Percentiles rank a stretch among this genome's conserved stretches.
These are phyloP conservation scores for Chrysolina haemoptera DNA, from an alignment of 2,888 invertebrate genomes.

Conservation along the genomic window DNA sequence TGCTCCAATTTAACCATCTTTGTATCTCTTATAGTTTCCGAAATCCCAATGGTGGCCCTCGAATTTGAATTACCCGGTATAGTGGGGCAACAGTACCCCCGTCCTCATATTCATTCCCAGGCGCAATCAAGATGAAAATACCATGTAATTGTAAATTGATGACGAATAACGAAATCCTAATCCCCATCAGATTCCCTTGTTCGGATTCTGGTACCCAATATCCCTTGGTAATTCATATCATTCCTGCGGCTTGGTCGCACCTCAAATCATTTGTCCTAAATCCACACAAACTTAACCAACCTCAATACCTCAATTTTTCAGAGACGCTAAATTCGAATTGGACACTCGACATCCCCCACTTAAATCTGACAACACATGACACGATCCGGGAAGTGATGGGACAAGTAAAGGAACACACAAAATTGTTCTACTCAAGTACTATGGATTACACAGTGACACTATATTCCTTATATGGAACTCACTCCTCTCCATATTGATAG, in stretches of 20 bases:
- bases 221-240: slow-evolving; percentile 23
- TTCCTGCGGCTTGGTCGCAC: slow-evolving; percentile 40
- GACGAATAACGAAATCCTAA: too few species aligned
- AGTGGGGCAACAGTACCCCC: too few species aligned
- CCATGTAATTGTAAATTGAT: slow-evolving; percentile 42
- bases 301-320: neutral
- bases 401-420: neutral
- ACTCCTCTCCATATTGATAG: neutral
- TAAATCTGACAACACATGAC: slow-evolving; percentile 5
- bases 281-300: slow-evolving; percentile 2
- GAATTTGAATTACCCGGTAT: too few species aligned
- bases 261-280: slow-evolving; percentile 39
- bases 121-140: slow-evolving; percentile 32
- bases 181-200: slow-evolving; percentile 42
- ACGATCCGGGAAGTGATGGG: neutral
- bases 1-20: too few species aligned
- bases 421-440: neutral
- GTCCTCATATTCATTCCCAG: slow-evolving; percentile 15
- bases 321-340: slow-evolving; percentile 9
- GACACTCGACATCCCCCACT: slow-evolving; percentile 11
- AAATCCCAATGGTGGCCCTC: too few species aligned
- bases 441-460: slow-evolving; percentile 4
- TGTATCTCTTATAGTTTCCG: too few species aligned
- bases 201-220: neutral
- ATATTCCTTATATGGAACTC: slow-evolving; percentile 18